Evolutionary conservation across 2,888 invertebrate species (phyloP), one percentile per base, ranked within the genome.

Genomic region (Parnassius orleans): DNA sequence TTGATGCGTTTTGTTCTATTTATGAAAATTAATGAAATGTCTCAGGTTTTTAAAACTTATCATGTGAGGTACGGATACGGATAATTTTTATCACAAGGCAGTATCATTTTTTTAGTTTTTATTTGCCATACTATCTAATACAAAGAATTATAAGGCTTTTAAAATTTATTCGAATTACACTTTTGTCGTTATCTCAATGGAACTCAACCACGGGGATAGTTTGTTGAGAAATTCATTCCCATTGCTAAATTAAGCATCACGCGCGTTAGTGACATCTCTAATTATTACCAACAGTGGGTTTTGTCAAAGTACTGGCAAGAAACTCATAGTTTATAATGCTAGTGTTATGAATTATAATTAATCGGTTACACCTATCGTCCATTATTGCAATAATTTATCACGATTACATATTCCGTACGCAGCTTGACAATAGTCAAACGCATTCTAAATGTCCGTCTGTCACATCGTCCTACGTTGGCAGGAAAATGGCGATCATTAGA

Each of bases 401-500:
- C 60, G 53, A 71, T 66, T 71, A 69, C 57, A 57, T 66, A 74
- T 74, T 72, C 74, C 55, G 65, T 47, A 46, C 71, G 68, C 66
- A 58, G 51, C 56, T 48, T 57, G 56, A 58, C 60, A 58, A 65
- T 48, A 57, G 47, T 60, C 66, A 65, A 69, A 66, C 66, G 74
- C 72, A 73, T 73, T 70, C 64, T 69, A 66, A 71, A 66, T 63
- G 66, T 65, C 59, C 73, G 74, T 74, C 76, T 75, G 80, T 80
- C 82, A 77, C 67, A 69, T 76, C 69, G 79, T 74, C 81, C 84
- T 86, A 81, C 81, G 74, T 62, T 73, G 82, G 77, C 86, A 87
- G 86, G 86, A 87, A 87, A 87, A 87, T 86, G 81, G 76, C 74
- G 69, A 65, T 72, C 73, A 73, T 76, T 79, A 77, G 74, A 66